A percentile compares a stretch with the other conserved stretches of the same genome.
These are phyloP conservation scores for Brachionus paranguensis DNA, from an alignment of 1,140 invertebrate genomes.

Conservation along the genomic window DNA sequence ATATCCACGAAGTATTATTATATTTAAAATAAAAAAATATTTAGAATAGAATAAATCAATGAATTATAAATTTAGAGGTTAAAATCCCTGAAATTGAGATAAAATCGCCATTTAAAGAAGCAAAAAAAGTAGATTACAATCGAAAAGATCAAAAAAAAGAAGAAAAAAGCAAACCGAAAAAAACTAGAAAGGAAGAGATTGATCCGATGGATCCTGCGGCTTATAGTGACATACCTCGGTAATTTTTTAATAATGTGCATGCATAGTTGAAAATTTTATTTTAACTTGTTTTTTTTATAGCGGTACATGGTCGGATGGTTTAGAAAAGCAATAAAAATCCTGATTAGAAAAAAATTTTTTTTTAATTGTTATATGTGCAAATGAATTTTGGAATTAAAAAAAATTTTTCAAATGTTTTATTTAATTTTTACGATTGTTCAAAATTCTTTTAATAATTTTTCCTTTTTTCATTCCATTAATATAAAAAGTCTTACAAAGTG, in stretches of 20 bases:
- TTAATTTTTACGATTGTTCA: no score
- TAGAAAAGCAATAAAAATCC: background rate
- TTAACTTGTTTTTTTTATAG: background rate
- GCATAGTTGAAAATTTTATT: background rate
- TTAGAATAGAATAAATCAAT: no score
- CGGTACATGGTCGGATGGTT: constrained; percentile 7
- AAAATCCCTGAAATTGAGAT: background rate
- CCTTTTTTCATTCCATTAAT: background rate
- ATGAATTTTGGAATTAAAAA: background rate
- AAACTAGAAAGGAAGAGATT: background rate
- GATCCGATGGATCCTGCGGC: constrained; percentile 38
- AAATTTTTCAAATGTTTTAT: no score
- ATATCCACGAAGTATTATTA: background rate
- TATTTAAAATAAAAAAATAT: no score
- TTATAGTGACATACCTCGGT: constrained; percentile 30
- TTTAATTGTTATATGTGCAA: background rate
- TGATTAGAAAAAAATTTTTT: background rate
- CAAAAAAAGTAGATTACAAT: background rate
- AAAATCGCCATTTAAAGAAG: background rate
- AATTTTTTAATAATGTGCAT: background rate
- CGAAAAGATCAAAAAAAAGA: background rate
- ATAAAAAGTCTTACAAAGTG: no score
- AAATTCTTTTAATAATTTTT: background rate
- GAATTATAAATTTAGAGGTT: background rate
- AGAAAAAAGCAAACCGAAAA: background rate